Percentiles rank a stretch among this genome's conserved stretches.
Evolutionary conservation across 2,888 invertebrate genomes (phyloP).

Genomic region (Rotaria magnacalcarata): DNA sequence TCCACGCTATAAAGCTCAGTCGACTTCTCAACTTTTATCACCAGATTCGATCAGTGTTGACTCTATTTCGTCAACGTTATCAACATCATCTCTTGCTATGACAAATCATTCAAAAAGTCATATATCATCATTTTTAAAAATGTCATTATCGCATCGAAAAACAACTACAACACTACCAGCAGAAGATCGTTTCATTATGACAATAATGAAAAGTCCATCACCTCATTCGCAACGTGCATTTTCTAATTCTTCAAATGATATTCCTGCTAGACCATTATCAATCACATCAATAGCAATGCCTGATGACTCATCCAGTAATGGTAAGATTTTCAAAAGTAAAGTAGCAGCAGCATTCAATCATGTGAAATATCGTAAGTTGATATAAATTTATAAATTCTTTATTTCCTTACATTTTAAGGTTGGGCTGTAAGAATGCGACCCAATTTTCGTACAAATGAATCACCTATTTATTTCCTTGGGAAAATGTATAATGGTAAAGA

Average conservation of each 20-base stretch:
- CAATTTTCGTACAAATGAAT: constrained; percentile 34
- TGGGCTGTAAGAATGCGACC: constrained; percentile 20
- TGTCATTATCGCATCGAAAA: neutral
- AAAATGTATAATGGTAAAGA: constrained; percentile 15
- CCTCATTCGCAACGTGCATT: neutral
- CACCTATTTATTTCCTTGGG: constrained; percentile 9
- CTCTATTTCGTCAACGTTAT: neutral
- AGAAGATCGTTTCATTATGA: constrained; percentile 36
- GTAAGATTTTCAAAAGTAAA: neutral
- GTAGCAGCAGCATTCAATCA: constrained; percentile 27
- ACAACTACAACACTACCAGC: neutral
- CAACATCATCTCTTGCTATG: neutral
- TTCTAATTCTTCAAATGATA: neutral
- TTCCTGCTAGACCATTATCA: neutral
- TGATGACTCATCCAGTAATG: neutral
- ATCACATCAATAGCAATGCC: neutral
- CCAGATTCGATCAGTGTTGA: neutral
- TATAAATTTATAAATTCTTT: neutral
- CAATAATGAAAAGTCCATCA: neutral
- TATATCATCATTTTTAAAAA: neutral
- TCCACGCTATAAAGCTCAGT: neutral
- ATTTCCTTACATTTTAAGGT: neutral
- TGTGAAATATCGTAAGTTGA: constrained; percentile 15
- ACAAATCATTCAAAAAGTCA: neutral
- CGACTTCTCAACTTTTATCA: neutral